phyloP scores from a whole-genome alignment of 2,888 invertebrate genomes.

The Alloplasta piceator region DNA sequence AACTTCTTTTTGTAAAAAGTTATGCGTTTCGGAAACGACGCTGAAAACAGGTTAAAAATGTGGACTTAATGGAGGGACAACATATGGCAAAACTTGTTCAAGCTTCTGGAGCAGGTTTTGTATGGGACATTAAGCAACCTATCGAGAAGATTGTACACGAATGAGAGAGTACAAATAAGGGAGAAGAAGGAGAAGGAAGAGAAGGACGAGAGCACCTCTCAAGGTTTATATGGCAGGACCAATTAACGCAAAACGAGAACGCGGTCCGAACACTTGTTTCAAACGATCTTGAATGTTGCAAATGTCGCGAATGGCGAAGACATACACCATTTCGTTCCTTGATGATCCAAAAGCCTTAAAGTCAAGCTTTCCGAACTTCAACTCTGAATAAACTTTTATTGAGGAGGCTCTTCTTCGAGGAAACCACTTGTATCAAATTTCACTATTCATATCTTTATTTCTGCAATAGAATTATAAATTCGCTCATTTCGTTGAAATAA shows the following conservation, averaged over 20 bases:
- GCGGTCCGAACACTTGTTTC: background rate
- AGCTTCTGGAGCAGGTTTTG: background rate
- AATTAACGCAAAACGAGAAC: constrained; percentile 66
- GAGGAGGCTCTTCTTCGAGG: no score
- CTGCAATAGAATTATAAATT: no score
- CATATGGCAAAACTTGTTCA: constrained; percentile 31
- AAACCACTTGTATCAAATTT: no score
- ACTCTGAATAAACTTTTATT: no score
- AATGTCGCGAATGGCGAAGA: constrained; percentile 19
- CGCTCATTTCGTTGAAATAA: no score
- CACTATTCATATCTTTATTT: no score
- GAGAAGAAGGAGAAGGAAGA: constrained; percentile 29
- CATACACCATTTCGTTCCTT: constrained; percentile 6
- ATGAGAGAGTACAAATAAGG: background rate
- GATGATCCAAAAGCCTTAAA: background rate
- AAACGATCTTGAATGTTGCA: constrained; percentile 23
- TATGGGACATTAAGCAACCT: constrained; percentile 8
- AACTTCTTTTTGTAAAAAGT: no score
- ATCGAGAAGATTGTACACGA: constrained; percentile 27
- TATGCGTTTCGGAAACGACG: no score
- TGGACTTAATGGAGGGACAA: constrained; percentile 44
- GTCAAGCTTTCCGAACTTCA: background rate
- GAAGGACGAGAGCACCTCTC: constrained; percentile 70
- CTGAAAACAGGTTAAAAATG: no score
- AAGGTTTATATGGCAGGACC: constrained; percentile 73